A percentile compares a stretch with the other conserved stretches of the same genome.
phyloP scores from a whole-genome alignment of 2,113 vertebrate genomes.

The Paramisgurnus dabryanus region DNA sequence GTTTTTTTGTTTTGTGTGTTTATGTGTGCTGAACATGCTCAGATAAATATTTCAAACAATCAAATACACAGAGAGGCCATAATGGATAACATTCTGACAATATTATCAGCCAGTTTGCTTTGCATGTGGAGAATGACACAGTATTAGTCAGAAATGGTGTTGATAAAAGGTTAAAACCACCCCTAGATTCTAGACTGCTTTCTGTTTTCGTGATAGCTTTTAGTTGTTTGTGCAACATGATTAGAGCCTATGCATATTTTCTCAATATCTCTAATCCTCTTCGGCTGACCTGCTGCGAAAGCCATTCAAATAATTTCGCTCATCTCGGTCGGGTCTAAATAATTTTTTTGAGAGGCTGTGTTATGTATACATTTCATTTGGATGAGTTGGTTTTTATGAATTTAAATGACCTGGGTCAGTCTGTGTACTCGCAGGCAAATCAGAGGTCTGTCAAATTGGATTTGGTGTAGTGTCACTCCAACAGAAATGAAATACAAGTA shows the following conservation, averaged over 20 bases:
- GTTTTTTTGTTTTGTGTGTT: background rate
- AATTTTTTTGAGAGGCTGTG: conserved; percentile 9
- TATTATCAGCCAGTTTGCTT: background rate
- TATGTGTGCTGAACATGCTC: background rate
- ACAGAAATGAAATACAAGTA: conserved; percentile 7
- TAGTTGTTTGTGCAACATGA: background rate
- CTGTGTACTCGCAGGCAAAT: background rate
- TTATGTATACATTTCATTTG: conserved; percentile 28
- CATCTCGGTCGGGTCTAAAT: conserved; percentile 8
- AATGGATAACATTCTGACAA: background rate
- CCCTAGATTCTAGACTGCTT: background rate
- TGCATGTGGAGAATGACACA: background rate
- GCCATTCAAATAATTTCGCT: conserved; percentile 7
- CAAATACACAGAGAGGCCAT: background rate
- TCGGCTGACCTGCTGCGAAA: background rate
- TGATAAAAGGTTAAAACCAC: background rate
- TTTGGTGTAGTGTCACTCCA: conserved; percentile 14
- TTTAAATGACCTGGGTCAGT: conserved; percentile 11
- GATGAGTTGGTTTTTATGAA: conserved; percentile 17
- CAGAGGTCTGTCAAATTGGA: conserved; percentile 27
- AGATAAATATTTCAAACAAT: background rate
- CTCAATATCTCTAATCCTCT: conserved; percentile 4
- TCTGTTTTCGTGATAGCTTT: conserved; percentile 3
- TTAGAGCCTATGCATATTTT: background rate
- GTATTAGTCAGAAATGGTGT: background rate